Evolutionary conservation across 2,797 vertebrate species (phyloP).

Genomic region (Periophthalmus magnuspinnatus): DNA sequence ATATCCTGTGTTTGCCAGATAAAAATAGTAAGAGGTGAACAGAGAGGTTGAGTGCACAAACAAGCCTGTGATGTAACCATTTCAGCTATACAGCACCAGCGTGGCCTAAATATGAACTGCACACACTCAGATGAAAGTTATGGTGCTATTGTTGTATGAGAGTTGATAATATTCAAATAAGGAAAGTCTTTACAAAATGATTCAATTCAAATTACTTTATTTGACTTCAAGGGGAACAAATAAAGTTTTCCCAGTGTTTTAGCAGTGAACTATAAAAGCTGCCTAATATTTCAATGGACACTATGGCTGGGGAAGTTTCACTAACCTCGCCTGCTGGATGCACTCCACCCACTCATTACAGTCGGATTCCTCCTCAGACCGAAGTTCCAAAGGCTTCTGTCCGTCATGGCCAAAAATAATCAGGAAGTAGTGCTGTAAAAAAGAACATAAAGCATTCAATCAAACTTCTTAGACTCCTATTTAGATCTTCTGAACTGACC

Average conservation of each 20-base stretch:
- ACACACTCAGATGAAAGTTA: constrained; percentile 5
- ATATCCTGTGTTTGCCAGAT: constrained; percentile 8
- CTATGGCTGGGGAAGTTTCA: background rate
- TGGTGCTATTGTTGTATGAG: background rate
- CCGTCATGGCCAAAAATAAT: constrained; percentile 94
- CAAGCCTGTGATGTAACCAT: constrained; percentile 68
- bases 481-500: background rate
- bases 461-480: background rate
- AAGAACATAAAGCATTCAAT: constrained; percentile 6
- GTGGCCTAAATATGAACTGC: constrained; percentile 74
- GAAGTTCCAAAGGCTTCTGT: constrained; percentile 93
- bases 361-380: constrained; percentile 89
- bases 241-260: too few species aligned
- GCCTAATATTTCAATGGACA: background rate
- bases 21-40: constrained; percentile 28
- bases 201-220: constrained; percentile 2
- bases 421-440: constrained; percentile 88
- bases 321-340: constrained; percentile 93
- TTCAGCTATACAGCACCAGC: constrained; percentile 44
- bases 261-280: background rate
- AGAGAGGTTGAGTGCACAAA: constrained; percentile 44
- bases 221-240: too few species aligned
- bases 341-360: constrained; percentile 93
- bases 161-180: constrained; percentile 8
- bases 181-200: background rate